Base-by-base conservation (phyloP, 2,113 vertebrate genomes). In the Dunckerocampus dactyliophorus region DNA sequence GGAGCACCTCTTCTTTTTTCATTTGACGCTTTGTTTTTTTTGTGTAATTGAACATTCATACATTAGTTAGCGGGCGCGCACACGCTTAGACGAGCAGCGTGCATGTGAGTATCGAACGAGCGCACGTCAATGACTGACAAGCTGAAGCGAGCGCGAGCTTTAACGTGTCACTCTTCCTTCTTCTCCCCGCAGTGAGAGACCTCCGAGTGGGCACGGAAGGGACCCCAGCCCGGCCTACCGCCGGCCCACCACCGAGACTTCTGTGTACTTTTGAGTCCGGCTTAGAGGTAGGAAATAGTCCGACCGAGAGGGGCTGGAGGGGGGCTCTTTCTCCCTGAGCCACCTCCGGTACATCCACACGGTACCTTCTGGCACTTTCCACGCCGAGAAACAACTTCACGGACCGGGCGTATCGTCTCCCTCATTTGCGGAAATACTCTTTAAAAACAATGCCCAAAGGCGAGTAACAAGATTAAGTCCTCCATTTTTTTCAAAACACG, bases 121-220 rank as follows among this genome's bases (percentile, higher is more conserved):
- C 88, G 87, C 88, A 88, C 69, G 88, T 90, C 92, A 92, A 89
- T 93, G 94, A 93, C 82, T 89, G 88, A 88, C 93, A 92, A 89
- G 89, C 88, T 14, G 39, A 14, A 67, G 62, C 5, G 60, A 70
- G 71, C 46, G 88, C 88, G 88, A 86, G 85, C 92, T 93, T 43
- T 43, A 91, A 89, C 86, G 88, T 89, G 91, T 93, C 87, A 81
- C 76, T 82, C 88, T 91, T 85, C 89, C 54, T 89, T 89, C 88
- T 71, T 47, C 47, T 54, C 85, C 88, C 88, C 60, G 47, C 76
- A 74, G 72, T 68, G 67, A 55, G 75, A 69, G 73, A 74, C 79
- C 54, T 56, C 37, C 54, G 34, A 56, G 39, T 37, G 54, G 54
- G 54, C 54, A 20, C 19, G 34, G 37, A 39, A 42, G 54, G 19